These are phyloP conservation scores for Venturia canescens DNA, from an alignment of 1,140 invertebrate species.

Conservation along the genomic window DNA sequence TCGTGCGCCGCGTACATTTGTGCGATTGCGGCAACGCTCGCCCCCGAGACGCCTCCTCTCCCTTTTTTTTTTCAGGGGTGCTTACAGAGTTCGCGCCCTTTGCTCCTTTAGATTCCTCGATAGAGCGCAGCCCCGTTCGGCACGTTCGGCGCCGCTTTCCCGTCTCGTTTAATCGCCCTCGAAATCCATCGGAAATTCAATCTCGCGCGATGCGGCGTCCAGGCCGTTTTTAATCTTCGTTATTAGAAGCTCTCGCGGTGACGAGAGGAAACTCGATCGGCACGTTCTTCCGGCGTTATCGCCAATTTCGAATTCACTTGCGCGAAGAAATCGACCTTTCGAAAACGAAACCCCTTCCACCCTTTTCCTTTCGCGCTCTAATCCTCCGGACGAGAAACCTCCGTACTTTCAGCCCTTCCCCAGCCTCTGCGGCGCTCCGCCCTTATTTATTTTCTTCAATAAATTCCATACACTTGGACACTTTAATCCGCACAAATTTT, in stretches of 20 bases:
- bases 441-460: conserved; percentile 66
- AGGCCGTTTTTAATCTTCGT: background rate
- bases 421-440: background rate
- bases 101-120: conserved; percentile 63
- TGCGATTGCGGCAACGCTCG: too few relatives aligned
- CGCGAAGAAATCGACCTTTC: too few relatives aligned
- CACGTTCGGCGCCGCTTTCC: conserved; percentile 64
- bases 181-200: conserved; percentile 71
- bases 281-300: background rate
- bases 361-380: too few relatives aligned
- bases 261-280: background rate
- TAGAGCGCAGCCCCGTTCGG: conserved; percentile 68
- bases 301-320: too few relatives aligned
- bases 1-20: too few relatives aligned
- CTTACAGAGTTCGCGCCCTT: conserved; percentile 30
- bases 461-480: conserved; percentile 69
- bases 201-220: conserved; percentile 59
- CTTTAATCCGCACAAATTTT: conserved; percentile 71
- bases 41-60: background rate
- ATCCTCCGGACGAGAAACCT: too few relatives aligned
- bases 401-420: background rate
- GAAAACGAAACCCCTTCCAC: too few relatives aligned
- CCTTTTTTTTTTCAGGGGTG: conserved; percentile 25
- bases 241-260: background rate
- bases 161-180: conserved; percentile 61